phyloP scores from a whole-genome alignment of 2,888 invertebrate species.

The Hydraecia micacea region DNA sequence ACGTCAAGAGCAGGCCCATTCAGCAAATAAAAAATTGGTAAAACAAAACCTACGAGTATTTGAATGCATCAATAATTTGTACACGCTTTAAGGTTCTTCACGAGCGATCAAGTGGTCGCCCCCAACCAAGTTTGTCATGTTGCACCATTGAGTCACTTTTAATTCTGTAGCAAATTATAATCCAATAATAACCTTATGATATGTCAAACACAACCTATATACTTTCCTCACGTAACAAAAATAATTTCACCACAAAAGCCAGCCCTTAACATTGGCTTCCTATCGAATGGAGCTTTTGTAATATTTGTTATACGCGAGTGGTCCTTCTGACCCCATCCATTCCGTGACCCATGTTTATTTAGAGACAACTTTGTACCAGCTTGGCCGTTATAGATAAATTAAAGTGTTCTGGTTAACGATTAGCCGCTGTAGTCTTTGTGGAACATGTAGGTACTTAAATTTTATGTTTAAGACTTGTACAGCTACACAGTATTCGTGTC shows the following conservation, averaged over 20 bases:
- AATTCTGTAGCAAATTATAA: too few species aligned
- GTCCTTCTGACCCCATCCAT: slow-evolving; percentile 32
- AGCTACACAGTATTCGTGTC: slow-evolving; percentile 39
- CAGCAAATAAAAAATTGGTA: neutral
- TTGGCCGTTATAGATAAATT: slow-evolving; percentile 62
- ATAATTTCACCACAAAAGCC: neutral
- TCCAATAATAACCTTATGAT: too few species aligned
- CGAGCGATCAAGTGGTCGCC: neutral
- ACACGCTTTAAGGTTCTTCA: neutral
- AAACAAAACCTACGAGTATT: neutral
- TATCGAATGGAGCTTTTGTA: slow-evolving; percentile 17
- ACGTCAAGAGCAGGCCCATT: neutral
- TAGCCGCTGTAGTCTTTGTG: slow-evolving; percentile 60
- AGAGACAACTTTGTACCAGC: slow-evolving; percentile 64
- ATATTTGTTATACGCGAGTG: neutral
- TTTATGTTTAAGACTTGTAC: slow-evolving; percentile 51
- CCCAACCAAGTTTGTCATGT: neutral
- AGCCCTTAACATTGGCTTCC: neutral
- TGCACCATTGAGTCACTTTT: neutral
- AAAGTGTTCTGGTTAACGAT: slow-evolving; percentile 64
- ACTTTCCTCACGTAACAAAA: neutral
- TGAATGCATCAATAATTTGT: neutral
- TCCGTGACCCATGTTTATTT: slow-evolving; percentile 50
- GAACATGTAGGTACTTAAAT: slow-evolving; percentile 44
- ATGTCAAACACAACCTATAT: too few species aligned